Evolutionary conservation across 2,888 invertebrate genomes (phyloP).

Genomic region (Vanessa cardui): DNA sequence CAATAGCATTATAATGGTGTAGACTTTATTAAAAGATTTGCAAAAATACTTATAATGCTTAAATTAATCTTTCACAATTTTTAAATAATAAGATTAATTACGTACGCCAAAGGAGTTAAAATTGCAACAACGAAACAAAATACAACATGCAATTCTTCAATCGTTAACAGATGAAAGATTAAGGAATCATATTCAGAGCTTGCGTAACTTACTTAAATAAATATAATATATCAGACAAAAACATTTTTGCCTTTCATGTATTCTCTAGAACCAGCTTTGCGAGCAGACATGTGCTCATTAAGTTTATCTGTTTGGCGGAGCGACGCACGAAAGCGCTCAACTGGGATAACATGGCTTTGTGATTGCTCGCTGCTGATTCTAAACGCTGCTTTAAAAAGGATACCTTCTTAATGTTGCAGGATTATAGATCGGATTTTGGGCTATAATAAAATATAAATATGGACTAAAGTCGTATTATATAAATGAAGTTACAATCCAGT

Average conservation of each 20-base stretch:
- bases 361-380: slow-evolving; percentile 44
- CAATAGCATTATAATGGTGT: slow-evolving; percentile 3
- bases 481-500: too few species aligned
- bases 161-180: background rate
- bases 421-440: slow-evolving; percentile 29
- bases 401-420: slow-evolving; percentile 41
- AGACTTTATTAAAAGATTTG: background rate
- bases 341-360: slow-evolving; percentile 71
- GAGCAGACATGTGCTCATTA: slow-evolving; percentile 52
- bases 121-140: too few species aligned
- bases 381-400: slow-evolving; percentile 38
- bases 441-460: too few species aligned
- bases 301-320: slow-evolving; percentile 60
- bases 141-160: too few species aligned
- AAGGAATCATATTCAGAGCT: background rate
- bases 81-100: too few species aligned
- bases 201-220: slow-evolving; percentile 3
- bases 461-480: too few species aligned
- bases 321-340: slow-evolving; percentile 65
- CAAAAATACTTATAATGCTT: too few species aligned
- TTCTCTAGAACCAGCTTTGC: slow-evolving; percentile 29
- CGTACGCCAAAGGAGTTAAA: too few species aligned
- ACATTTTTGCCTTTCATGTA: slow-evolving; percentile 24
- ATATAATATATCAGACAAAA: slow-evolving; percentile 18
- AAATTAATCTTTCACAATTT: too few species aligned